A percentile compares a stretch with the other conserved stretches of the same genome.
Evolutionary conservation across 2,888 invertebrate genomes (phyloP).

Genomic region (Agrochola litura): DNA sequence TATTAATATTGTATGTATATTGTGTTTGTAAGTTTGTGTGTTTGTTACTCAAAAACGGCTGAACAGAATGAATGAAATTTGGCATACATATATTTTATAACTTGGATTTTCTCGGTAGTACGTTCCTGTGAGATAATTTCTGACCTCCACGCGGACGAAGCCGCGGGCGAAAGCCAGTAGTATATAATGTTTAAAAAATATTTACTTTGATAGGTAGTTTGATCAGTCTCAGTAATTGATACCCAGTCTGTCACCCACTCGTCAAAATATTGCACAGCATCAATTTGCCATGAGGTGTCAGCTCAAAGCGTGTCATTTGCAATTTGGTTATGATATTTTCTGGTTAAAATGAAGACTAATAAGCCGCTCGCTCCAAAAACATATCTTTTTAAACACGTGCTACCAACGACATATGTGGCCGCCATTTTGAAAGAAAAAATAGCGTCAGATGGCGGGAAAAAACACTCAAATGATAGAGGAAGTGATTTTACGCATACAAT

Average conservation of each 20-base stretch:
- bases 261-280: conserved; percentile 35
- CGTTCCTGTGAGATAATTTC: no score
- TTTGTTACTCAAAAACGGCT: no score
- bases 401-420: conserved; percentile 81
- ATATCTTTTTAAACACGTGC: conserved; percentile 79
- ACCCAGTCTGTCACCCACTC: conserved; percentile 7
- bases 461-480: conserved; percentile 85
- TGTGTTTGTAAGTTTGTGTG: no score
- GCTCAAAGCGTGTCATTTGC: conserved; percentile 35
- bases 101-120: no score
- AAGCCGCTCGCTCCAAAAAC: conserved; percentile 55
- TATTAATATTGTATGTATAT: no score
- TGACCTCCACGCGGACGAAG: no score
- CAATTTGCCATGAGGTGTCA: conserved; percentile 22
- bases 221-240: not conserved
- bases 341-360: conserved; percentile 56
- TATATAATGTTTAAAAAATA: not conserved
- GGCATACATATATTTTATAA: no score
- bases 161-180: no score
- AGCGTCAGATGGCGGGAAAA: conserved; percentile 86
- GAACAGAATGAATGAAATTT: no score
- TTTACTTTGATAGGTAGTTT: no score
- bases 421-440: conserved; percentile 82
- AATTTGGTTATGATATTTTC: conserved; percentile 43
- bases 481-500: conserved; percentile 88